Evolutionary conservation across 2,888 invertebrate species (phyloP), one percentile per base, ranked within the genome.

Genomic region (Diarsia brunnea): DNA sequence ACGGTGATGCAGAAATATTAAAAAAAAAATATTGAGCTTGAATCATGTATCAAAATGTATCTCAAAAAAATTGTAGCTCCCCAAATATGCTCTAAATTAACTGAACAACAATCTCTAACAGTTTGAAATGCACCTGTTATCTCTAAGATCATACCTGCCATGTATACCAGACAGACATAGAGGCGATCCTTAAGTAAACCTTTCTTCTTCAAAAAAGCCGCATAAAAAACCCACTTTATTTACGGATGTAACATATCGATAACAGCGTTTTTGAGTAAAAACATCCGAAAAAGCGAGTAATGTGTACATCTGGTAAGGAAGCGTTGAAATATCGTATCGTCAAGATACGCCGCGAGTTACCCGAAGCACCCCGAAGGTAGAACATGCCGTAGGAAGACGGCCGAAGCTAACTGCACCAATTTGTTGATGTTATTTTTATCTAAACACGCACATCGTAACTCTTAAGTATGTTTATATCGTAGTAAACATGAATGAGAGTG

Each of bases 361-460:
- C 61, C 60, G 55, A 45, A 49, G n/a, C n/a, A n/a, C 21, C n/a
- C 45, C 31, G 55, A 38, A 64, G 31, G 24, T 8, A 65, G 31
- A 64, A 24, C 51, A 31, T 16, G n/a, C 47, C 16, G 12, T 51
- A 38, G 24, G 45, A 16, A 19, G 75, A 47, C 66, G 61, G 21
- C 49, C 58, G 43, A 10, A 67, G 24, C 77, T 71, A 74, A 79
- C 79, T 84, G 75, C 73, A 84, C 75, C 68, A 71, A 79, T 79
- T 85, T 90, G 81, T 75, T 82, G 71, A 82, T 83, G 83, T 86
- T 90, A 87, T 88, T 84, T 88, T 89, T 89, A 84, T 87, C 86
- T 88, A 87, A 89, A 87, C 89, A 88, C 87, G 83, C 84, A 82
- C 81, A 73, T 88, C 84, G 84, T 90, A 85, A 90, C 87, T 88